Percentiles rank a stretch among this genome's conserved stretches.
Conservation (phyloP, 1,140 invertebrate genomes). For the Pseudomyrmex cubaensis region DNA sequence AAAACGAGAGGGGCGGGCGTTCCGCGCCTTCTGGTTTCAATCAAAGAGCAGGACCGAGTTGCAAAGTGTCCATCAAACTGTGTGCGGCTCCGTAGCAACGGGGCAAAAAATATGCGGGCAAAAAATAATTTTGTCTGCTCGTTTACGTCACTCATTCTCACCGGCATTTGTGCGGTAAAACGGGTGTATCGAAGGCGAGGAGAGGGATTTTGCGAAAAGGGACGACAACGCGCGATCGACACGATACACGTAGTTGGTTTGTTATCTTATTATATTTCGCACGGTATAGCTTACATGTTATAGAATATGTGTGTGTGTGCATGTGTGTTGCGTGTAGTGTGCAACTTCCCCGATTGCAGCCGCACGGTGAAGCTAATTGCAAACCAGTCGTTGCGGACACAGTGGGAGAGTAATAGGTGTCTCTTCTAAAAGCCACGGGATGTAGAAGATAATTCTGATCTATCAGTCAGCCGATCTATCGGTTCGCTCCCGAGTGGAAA, state of each 20-base stretch:
- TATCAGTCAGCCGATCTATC: slow-evolving; percentile 43
- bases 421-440: slow-evolving; percentile 30
- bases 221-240: slow-evolving; percentile 38
- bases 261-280: slow-evolving; percentile 65
- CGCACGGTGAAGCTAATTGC: slow-evolving; percentile 58
- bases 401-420: slow-evolving; percentile 35
- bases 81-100: background rate
- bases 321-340: background rate
- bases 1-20: slow-evolving; percentile 4
- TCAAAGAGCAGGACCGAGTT: slow-evolving; percentile 35
- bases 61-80: slow-evolving; percentile 42
- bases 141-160: slow-evolving; percentile 44
- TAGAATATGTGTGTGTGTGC: background rate
- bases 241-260: slow-evolving; percentile 36
- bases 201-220: slow-evolving; percentile 5
- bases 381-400: slow-evolving; percentile 35
- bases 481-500: background rate
- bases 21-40: slow-evolving; percentile 49
- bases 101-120: background rate
- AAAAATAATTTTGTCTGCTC: slow-evolving; percentile 60
- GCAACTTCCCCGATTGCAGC: slow-evolving; percentile 6
- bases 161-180: slow-evolving; percentile 32
- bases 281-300: background rate
- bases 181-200: slow-evolving; percentile 22
- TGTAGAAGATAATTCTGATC: slow-evolving; percentile 39